Percentiles rank a stretch among this genome's conserved stretches.
These are phyloP conservation scores for Nycteola revayana DNA, from an alignment of 2,888 invertebrate species.

Conservation along the genomic window DNA sequence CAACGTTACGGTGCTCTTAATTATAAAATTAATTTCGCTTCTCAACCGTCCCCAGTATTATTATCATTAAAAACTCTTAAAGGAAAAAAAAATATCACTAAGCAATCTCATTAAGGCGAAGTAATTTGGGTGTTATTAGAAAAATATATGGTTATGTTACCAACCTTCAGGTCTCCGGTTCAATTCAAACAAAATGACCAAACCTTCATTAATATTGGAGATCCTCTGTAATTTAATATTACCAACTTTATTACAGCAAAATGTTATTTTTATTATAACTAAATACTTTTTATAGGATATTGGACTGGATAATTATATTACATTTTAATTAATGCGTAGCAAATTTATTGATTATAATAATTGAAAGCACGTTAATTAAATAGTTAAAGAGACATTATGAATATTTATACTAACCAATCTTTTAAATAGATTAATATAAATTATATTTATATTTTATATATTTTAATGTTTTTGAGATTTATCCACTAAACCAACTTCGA, in stretches of 20 bases:
- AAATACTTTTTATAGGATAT: too few relatives aligned
- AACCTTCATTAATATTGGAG: conserved; percentile 22
- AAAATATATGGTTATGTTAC: conserved; percentile 12
- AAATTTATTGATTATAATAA: too few relatives aligned
- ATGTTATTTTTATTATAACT: conserved; percentile 20
- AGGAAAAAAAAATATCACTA: conserved; percentile 17
- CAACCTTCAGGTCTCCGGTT: conserved; percentile 5
- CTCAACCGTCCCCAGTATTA: conserved; percentile 8
- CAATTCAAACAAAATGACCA: conserved; percentile 11
- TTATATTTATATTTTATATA: too few relatives aligned
- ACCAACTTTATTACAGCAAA: conserved; percentile 17
- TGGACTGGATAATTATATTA: too few relatives aligned
- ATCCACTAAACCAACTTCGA: too few relatives aligned
- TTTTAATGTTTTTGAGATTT: too few relatives aligned
- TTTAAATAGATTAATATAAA: too few relatives aligned
- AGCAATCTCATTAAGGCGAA: conserved; percentile 20
- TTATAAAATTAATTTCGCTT: conserved; percentile 19
- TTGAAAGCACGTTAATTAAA: too few relatives aligned
- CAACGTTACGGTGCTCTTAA: conserved; percentile 5
- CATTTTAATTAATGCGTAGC: too few relatives aligned
- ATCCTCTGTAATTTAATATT: conserved; percentile 26
- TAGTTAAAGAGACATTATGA: too few relatives aligned
- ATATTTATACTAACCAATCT: too few relatives aligned
- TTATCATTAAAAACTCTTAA: conserved; percentile 14
- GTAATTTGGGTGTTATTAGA: conserved; percentile 19